These are phyloP conservation scores for Tipula helvola DNA, from an alignment of 2,888 invertebrate genomes.

Conservation along the genomic window DNA sequence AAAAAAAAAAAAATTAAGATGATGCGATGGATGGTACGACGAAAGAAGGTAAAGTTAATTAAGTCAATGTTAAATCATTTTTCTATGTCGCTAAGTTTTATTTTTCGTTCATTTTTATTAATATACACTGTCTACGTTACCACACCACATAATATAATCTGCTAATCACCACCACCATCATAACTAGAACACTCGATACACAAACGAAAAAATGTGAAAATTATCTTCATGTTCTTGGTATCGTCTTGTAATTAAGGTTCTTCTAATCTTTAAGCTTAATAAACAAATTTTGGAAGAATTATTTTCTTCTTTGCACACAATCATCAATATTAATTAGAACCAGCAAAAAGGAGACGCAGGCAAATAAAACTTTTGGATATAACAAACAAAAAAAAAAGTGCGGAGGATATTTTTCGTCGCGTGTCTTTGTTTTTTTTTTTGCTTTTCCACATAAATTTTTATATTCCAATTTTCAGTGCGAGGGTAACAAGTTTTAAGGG, in stretches of 20 bases:
- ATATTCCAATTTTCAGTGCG: background rate
- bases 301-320: background rate
- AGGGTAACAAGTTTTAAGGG: background rate
- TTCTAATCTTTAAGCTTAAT: background rate
- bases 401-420: background rate
- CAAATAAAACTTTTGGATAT: background rate
- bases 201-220: background rate
- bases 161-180: background rate
- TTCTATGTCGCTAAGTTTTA: background rate
- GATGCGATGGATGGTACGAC: background rate
- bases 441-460: background rate
- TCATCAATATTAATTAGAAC: background rate
- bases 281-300: background rate
- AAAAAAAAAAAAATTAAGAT: background rate
- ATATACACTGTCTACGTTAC: background rate
- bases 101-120: background rate
- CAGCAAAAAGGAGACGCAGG: background rate
- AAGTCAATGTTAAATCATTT: background rate
- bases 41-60: background rate
- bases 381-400: background rate
- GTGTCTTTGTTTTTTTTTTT: background rate
- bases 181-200: background rate
- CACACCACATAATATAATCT: background rate
- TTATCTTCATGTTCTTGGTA: background rate
- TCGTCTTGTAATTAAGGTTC: background rate